A percentile compares a stretch with the other conserved stretches of the same genome.
These are phyloP conservation scores for Neosilurus hyrtlii DNA, from an alignment of 2,797 vertebrate genomes.

Conservation along the genomic window DNA sequence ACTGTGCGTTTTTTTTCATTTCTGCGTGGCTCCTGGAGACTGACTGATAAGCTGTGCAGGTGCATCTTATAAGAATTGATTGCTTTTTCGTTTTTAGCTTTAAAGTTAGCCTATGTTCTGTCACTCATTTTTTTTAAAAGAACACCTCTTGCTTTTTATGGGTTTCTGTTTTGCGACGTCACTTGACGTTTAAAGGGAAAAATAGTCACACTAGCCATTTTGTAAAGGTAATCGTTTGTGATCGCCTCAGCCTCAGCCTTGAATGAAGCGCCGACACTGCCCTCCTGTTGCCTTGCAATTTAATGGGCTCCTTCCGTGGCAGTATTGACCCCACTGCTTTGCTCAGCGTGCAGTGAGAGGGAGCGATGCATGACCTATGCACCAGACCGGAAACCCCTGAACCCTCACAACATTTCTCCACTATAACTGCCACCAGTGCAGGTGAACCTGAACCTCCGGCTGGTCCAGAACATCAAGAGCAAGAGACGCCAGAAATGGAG, in stretches of 20 bases:
- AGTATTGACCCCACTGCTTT: conserved; percentile 50
- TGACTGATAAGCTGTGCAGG: conserved; percentile 4
- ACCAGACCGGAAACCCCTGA: conserved; percentile 64
- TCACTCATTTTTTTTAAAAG: neutral
- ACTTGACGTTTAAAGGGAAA: neutral
- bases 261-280: conserved; percentile 9
- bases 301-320: conserved; percentile 48
- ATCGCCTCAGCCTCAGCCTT: conserved; percentile 31
- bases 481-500: conserved; percentile 50
- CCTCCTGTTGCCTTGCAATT: conserved; percentile 51
- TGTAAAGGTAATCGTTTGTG: conserved; percentile 42
- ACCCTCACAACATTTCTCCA: conserved; percentile 55
- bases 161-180: conserved; percentile 1
- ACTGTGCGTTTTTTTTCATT: conserved; percentile 21
- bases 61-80: no score
- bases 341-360: conserved; percentile 35
- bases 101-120: neutral
- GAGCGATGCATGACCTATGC: conserved; percentile 76
- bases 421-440: conserved; percentile 56
- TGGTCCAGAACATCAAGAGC: conserved; percentile 56
- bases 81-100: neutral
- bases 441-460: conserved; percentile 56
- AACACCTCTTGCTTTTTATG: neutral
- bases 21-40: conserved; percentile 19
- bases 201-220: neutral